Conservation (phyloP, 2,797 vertebrate species). For the Odontamblyopus rebecca region DNA sequence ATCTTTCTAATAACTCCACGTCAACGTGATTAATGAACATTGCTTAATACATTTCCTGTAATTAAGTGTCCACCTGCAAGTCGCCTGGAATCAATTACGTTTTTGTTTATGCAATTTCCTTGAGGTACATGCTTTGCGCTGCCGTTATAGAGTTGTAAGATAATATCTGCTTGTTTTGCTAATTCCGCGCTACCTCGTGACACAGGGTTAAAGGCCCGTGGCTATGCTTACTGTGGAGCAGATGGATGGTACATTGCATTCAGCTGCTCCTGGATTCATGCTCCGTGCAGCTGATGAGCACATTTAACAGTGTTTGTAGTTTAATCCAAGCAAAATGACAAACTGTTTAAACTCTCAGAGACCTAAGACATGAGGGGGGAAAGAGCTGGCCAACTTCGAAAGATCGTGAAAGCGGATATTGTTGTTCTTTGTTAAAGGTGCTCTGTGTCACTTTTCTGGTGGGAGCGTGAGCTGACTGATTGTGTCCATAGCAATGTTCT, state of each 20-base stretch:
- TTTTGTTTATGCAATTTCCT: constrained; percentile 91
- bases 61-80: constrained; percentile 94
- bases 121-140: constrained; percentile 68
- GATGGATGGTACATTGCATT: constrained; percentile 38
- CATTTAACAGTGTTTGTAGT: not conserved
- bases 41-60: constrained; percentile 95
- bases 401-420: not conserved
- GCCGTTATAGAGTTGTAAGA: constrained; percentile 68
- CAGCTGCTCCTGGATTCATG: constrained; percentile 2
- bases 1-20: constrained; percentile 84
- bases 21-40: constrained; percentile 92
- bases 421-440: not conserved
- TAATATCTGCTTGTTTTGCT: constrained; percentile 69
- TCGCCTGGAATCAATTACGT: constrained; percentile 95
- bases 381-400: not conserved
- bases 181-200: constrained; percentile 57
- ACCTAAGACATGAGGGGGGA: not conserved
- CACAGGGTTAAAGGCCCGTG: constrained; percentile 42
- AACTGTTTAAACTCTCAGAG: not conserved
- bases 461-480: no score
- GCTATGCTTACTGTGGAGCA: constrained; percentile 30
- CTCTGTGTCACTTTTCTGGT: no score
- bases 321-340: not conserved
- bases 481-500: no score
- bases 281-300: constrained; percentile 32